Conservation (phyloP, 2,888 invertebrate species). For the Bugula neritina region DNA sequence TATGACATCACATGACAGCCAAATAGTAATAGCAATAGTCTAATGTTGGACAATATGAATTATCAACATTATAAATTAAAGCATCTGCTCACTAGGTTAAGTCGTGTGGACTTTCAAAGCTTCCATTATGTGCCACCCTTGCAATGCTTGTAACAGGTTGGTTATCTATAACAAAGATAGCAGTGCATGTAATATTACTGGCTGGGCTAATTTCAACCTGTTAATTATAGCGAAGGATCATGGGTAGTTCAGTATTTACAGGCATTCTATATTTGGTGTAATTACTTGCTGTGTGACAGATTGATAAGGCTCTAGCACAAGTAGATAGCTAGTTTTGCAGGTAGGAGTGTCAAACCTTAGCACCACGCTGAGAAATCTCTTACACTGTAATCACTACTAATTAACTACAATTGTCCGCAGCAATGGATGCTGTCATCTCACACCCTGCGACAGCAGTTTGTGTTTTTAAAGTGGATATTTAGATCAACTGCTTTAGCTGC, state of each 20-base stretch:
- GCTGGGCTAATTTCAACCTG: not conserved
- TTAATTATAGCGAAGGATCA: slow-evolving; percentile 15
- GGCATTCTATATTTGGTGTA: not conserved
- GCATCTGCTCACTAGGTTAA: too few species aligned
- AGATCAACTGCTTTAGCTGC: too few species aligned
- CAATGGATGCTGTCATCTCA: not conserved
- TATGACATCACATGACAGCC: not conserved
- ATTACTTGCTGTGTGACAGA: slow-evolving; percentile 1
- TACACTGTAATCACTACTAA: not conserved
- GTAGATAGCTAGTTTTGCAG: not conserved
- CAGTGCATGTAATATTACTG: not conserved
- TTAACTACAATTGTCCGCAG: not conserved
- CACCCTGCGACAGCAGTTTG: too few species aligned
- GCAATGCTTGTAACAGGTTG: too few species aligned
- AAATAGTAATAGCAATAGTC: too few species aligned
- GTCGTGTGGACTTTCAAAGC: too few species aligned
- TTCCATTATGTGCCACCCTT: too few species aligned
- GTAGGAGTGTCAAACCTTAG: not conserved
- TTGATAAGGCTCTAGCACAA: not conserved
- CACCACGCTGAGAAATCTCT: not conserved
- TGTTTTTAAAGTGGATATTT: too few species aligned
- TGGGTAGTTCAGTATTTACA: slow-evolving; percentile 20
- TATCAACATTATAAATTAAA: too few species aligned
- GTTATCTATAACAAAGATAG: too few species aligned
- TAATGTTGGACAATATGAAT: too few species aligned